A percentile compares a stretch with the other conserved stretches of the same genome.
Evolutionary conservation across 2,113 vertebrate genomes (phyloP).

Genomic region (Morone saxatilis): DNA sequence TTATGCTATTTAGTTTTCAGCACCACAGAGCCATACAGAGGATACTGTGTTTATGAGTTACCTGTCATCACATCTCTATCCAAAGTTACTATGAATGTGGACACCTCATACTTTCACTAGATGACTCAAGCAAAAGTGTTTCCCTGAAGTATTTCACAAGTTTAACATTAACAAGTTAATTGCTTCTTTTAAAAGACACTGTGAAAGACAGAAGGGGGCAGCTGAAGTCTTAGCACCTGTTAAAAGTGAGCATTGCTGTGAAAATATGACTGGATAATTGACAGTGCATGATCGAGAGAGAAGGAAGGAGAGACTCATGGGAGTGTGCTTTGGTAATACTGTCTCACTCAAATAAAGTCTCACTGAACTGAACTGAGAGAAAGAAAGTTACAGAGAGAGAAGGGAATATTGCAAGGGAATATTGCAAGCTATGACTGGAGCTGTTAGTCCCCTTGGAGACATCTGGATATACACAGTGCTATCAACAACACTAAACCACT

Average conservation of each 20-base stretch:
- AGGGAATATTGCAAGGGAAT: not conserved
- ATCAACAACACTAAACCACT: not conserved
- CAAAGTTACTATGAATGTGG: not conserved
- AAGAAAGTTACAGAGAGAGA: not conserved
- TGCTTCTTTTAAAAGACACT: slow-evolving; percentile 12
- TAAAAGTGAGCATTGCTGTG: slow-evolving; percentile 6
- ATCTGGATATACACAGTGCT: not conserved
- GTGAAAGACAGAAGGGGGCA: not conserved
- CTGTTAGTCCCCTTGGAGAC: not conserved
- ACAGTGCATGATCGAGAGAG: not conserved
- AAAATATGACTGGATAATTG: slow-evolving; percentile 23
- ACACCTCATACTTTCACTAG: slow-evolving; percentile 21
- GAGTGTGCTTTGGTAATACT: not conserved
- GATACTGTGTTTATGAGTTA: not conserved
- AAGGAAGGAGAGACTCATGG: not conserved
- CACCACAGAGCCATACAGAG: not conserved
- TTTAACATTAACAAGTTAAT: slow-evolving; percentile 29
- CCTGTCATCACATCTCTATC: slow-evolving; percentile 24
- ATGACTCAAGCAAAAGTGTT: not conserved
- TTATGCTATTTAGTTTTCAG: not conserved
- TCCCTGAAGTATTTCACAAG: slow-evolving; percentile 5
- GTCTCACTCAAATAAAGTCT: slow-evolving; percentile 8
- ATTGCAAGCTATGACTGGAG: not conserved
- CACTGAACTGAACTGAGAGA: not conserved
- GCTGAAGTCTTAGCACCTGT: slow-evolving; percentile 18